Evolutionary conservation across 2,113 vertebrate species (phyloP).

Genomic region (Speoplatyrhinus poulsoni): DNA sequence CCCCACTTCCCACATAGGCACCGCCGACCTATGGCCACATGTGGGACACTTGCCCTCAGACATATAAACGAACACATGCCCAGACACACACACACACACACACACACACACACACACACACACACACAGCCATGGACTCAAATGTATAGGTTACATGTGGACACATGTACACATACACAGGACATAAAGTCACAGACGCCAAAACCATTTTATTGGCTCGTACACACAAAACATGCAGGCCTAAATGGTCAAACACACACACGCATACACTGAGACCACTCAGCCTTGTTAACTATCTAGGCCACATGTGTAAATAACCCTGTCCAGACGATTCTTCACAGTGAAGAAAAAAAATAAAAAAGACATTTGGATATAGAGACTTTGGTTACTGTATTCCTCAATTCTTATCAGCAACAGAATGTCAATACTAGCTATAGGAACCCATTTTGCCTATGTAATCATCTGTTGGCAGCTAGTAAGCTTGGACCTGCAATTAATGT

Average conservation of each 20-base stretch:
- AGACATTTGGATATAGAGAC: neutral
- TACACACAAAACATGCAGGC: conserved; percentile 22
- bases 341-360: conserved; percentile 10
- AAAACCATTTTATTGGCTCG: neutral
- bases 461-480: conserved; percentile 4
- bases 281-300: conserved; percentile 54
- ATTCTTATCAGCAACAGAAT: conserved; percentile 8
- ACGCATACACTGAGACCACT: conserved; percentile 29
- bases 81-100: conserved; percentile 24
- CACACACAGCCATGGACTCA: conserved; percentile 34
- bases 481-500: conserved; percentile 35
- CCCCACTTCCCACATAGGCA: conserved; percentile 11
- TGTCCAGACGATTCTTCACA: conserved; percentile 13
- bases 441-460: conserved; percentile 11
- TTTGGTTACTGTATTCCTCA: conserved; percentile 26
- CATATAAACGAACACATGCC: conserved; percentile 9
- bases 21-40: conserved; percentile 61
- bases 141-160: neutral
- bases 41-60: conserved; percentile 32
- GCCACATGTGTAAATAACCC: conserved; percentile 43
- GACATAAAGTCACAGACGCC: neutral
- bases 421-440: neutral
- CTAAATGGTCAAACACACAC: conserved; percentile 18
- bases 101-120: conserved; percentile 28
- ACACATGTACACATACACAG: neutral